Base-by-base conservation (phyloP, 2,113 vertebrate genomes). In the Sisor rabdophorus region DNA sequence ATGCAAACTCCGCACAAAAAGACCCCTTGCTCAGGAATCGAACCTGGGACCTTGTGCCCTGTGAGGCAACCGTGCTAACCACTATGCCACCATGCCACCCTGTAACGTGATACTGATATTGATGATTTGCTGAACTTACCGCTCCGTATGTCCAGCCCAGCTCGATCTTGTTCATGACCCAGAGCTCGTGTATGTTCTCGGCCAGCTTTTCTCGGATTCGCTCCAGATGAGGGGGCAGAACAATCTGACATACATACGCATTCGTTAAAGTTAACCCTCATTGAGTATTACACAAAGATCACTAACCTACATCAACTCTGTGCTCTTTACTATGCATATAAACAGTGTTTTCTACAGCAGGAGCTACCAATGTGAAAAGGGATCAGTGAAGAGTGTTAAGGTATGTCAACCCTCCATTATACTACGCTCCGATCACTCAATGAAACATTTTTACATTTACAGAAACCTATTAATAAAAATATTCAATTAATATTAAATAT, bases 131-230 rank as follows among this genome's bases (percentile, higher is more conserved):
- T 78, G 26, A 85, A 93, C 90, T 75, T 90, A 98, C 96, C 75
- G 89, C 89, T 78, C 96, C 96, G 47, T 94, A 98, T 6, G 94
- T 95, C 96, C 96, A 98, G 76, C 95, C 96, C 80, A 98, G 91
- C 68, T 98, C 95, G 32, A 98, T 96, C 89, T 98, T 98, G 88
- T 98, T 98, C 96, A 98, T 97, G 81, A 98, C 96, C 96, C 96
- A 98, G 75, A 98, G 93, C 75, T 98, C 96, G 65, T 98, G 96
- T 84, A 98, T 98, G 84, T 98, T 98, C 80, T 98, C 96, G 54
- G 96, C 96, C 76, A 98, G 90, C 73, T 95, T 98, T 87, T 98
- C 96, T 86, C 95, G 89, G 86, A 98, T 96, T 75, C 94, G 91
- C 82, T 98, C 96, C 82, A 98, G 83, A 77, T 97, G 96, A 68